These are phyloP conservation scores for Camptogramma bilineatum DNA, from an alignment of 2,888 invertebrate species.

Conservation along the genomic window DNA sequence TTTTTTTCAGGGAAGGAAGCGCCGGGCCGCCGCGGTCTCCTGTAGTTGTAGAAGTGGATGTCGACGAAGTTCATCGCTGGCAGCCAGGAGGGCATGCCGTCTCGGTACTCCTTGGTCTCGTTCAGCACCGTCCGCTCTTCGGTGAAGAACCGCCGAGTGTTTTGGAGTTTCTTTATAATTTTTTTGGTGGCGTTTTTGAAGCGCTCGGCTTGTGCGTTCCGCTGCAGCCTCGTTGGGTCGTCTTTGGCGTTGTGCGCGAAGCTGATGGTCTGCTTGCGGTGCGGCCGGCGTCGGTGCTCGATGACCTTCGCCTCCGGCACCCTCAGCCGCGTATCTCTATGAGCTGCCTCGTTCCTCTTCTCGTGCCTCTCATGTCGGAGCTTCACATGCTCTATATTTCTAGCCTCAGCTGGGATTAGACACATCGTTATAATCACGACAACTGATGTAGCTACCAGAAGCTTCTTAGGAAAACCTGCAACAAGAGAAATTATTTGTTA, in stretches of 20 bases:
- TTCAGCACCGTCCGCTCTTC: constrained; percentile 64
- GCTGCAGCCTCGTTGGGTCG: constrained; percentile 54
- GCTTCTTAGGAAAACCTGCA: constrained; percentile 83
- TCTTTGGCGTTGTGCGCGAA: constrained; percentile 64
- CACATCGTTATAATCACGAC: constrained; percentile 76
- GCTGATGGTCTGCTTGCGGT: constrained; percentile 52
- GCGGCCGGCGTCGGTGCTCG: constrained; percentile 53
- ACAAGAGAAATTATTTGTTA: constrained; percentile 56
- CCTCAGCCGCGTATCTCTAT: constrained; percentile 55
- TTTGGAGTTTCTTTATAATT: constrained; percentile 70
- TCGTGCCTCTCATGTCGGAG: constrained; percentile 69
- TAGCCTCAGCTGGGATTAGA: constrained; percentile 71
- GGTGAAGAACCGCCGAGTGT: constrained; percentile 69
- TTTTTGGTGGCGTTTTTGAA: constrained; percentile 69
- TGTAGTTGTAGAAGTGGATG: constrained; percentile 71
- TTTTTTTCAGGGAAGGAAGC: constrained; percentile 67
- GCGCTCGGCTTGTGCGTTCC: constrained; percentile 58
- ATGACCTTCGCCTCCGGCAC: constrained; percentile 43
- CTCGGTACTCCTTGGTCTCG: constrained; percentile 68
- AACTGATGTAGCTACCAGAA: constrained; percentile 80
- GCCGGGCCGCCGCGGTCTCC: constrained; percentile 53
- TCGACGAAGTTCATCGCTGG: constrained; percentile 77
- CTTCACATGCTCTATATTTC: constrained; percentile 62
- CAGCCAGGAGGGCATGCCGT: constrained; percentile 75
- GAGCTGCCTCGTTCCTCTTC: constrained; percentile 57